Percentiles rank a stretch among this genome's conserved stretches.
phyloP scores from a whole-genome alignment of 2,888 invertebrate species.

The Leucoptera coffeella region DNA sequence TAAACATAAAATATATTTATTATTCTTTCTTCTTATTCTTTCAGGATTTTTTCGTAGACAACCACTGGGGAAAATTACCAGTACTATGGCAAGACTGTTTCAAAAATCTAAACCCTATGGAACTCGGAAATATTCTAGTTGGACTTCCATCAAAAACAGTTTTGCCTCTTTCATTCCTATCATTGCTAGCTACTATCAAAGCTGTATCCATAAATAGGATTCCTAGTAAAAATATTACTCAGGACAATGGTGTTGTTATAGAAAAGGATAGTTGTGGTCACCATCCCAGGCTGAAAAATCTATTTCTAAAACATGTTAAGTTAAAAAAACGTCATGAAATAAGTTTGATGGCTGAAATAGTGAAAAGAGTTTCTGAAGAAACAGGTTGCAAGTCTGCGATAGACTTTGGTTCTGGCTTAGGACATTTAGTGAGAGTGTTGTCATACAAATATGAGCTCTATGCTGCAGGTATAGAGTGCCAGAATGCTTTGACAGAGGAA shows the following conservation, averaged over 20 bases:
- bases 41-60: conserved; percentile 71
- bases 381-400: conserved; percentile 58
- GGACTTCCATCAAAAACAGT: conserved; percentile 21
- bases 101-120: conserved; percentile 41
- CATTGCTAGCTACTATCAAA: conserved; percentile 47
- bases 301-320: conserved; percentile 75
- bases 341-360: conserved; percentile 55
- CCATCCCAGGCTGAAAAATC: conserved; percentile 46
- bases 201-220: conserved; percentile 49
- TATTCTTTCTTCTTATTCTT: conserved; percentile 11
- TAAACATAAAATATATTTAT: no score
- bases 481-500: conserved; percentile 55
- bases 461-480: conserved; percentile 73
- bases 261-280: conserved; percentile 9
- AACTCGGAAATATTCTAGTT: conserved; percentile 44
- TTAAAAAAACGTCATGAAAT: conserved; percentile 84
- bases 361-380: conserved; percentile 37
- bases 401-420: conserved; percentile 82
- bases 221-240: conserved; percentile 5
- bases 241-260: background rate
- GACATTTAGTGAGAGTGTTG: conserved; percentile 73
- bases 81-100: conserved; percentile 55
- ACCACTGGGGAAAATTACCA: conserved; percentile 68
- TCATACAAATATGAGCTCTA: conserved; percentile 64
- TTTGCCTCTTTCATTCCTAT: conserved; percentile 64